These are phyloP conservation scores for Fukomys damarensis DNA, from an alignment of 2,113 vertebrate genomes.

Conservation along the genomic window DNA sequence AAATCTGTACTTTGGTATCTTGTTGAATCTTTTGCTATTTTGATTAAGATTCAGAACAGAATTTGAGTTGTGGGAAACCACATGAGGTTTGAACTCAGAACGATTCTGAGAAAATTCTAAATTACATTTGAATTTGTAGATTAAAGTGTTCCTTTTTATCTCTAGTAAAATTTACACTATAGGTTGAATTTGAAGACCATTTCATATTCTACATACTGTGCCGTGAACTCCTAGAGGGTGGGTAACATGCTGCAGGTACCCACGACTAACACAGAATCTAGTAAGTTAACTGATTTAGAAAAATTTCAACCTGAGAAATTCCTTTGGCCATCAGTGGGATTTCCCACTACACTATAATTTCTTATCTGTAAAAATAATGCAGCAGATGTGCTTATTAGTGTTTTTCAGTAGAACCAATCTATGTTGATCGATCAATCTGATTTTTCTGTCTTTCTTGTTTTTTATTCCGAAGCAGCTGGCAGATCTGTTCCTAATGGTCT, in stretches of 20 bases:
- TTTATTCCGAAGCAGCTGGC: neutral
- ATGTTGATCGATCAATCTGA: neutral
- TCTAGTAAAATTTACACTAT: neutral
- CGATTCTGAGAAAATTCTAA: conserved; percentile 35
- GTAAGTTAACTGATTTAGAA: neutral
- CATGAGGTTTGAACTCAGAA: neutral
- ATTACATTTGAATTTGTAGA: neutral
- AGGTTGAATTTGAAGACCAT: conserved; percentile 23
- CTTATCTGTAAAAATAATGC: neutral
- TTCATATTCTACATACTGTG: neutral
- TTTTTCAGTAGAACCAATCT: neutral
- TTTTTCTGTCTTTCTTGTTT: neutral
- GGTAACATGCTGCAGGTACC: neutral
- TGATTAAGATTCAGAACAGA: neutral
- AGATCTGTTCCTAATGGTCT: neutral
- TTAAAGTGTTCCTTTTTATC: neutral
- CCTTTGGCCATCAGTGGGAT: neutral
- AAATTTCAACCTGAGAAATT: neutral
- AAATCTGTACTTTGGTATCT: neutral
- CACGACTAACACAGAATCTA: neutral
- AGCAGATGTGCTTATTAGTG: neutral
- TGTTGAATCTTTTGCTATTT: neutral
- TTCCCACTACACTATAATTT: neutral
- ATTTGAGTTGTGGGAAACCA: neutral
- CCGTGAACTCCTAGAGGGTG: neutral